Evolutionary conservation across 2,113 vertebrate genomes (phyloP).

Genomic region (Cyanoramphus novaezelandiae): DNA sequence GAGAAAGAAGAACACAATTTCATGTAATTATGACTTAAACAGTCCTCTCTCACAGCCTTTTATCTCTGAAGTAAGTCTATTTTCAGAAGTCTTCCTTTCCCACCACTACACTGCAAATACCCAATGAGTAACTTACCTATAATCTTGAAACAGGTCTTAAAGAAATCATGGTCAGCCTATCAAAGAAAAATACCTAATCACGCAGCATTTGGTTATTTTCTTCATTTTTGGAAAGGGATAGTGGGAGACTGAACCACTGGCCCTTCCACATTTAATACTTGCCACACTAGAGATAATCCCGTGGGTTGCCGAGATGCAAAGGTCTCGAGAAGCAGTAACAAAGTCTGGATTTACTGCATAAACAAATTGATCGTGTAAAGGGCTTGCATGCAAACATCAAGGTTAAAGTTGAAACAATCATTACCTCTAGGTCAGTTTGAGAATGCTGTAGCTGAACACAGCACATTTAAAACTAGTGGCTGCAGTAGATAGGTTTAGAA

Average conservation of each 20-base stretch:
- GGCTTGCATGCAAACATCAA: constrained; percentile 39
- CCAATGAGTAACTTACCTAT: not conserved
- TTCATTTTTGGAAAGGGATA: not conserved
- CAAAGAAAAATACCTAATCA: not conserved
- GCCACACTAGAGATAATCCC: not conserved
- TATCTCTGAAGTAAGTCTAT: not conserved
- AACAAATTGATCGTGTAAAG: constrained; percentile 60
- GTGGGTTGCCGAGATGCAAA: constrained; percentile 15
- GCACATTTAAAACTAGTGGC: not conserved
- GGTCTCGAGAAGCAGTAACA: constrained; percentile 45
- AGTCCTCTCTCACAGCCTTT: not conserved
- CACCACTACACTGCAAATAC: not conserved
- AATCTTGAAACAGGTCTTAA: not conserved
- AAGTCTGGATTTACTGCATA: constrained; percentile 59
- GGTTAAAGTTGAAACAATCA: constrained; percentile 56
- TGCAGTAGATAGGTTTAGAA: not conserved
- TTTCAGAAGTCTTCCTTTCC: not conserved
- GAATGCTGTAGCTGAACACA: not conserved
- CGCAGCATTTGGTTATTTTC: not conserved
- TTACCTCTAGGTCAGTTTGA: constrained; percentile 41
- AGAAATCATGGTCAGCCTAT: not conserved
- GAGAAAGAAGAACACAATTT: not conserved
- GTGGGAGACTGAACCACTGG: not conserved
- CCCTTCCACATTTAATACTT: not conserved
- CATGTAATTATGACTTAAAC: not conserved